Conservation (phyloP, 2,797 vertebrate species). For the Sebastolobus altivelis region DNA sequence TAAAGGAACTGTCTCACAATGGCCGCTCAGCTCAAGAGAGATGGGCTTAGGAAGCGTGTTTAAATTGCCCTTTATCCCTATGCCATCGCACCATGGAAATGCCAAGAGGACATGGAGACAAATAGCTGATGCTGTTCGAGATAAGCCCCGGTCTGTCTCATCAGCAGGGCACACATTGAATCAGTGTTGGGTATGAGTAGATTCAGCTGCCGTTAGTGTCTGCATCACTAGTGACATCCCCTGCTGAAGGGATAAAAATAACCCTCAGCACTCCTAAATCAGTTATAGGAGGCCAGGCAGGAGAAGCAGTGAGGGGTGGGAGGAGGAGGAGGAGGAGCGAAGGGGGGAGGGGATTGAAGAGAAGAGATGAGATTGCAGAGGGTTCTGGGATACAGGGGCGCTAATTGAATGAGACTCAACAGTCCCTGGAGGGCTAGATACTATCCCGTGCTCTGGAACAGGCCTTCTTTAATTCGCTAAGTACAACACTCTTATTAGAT, state of each 20-base stretch:
- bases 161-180: constrained; percentile 40
- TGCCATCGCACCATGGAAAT: not conserved
- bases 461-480: constrained; percentile 87
- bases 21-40: constrained; percentile 15
- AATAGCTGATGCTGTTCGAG: constrained; percentile 53
- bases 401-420: constrained; percentile 89
- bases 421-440: constrained; percentile 80
- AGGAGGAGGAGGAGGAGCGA: not conserved
- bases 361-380: constrained; percentile 84
- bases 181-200: constrained; percentile 48
- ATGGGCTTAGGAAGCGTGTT: constrained; percentile 21
- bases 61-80: constrained; percentile 28
- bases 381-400: constrained; percentile 81
- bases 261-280: constrained; percentile 74
- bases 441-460: constrained; percentile 70
- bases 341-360: constrained; percentile 63
- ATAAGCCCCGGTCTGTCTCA: constrained; percentile 54
- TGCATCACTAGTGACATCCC: constrained; percentile 56
- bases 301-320: constrained; percentile 44
- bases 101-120: constrained; percentile 36
- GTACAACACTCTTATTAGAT: constrained; percentile 89
- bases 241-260: constrained; percentile 81
- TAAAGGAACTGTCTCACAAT: constrained; percentile 1
- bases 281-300: constrained; percentile 69
- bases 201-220: constrained; percentile 65